Base-by-base conservation (phyloP, 2,888 invertebrate genomes). In the Mamestra brassicae region DNA sequence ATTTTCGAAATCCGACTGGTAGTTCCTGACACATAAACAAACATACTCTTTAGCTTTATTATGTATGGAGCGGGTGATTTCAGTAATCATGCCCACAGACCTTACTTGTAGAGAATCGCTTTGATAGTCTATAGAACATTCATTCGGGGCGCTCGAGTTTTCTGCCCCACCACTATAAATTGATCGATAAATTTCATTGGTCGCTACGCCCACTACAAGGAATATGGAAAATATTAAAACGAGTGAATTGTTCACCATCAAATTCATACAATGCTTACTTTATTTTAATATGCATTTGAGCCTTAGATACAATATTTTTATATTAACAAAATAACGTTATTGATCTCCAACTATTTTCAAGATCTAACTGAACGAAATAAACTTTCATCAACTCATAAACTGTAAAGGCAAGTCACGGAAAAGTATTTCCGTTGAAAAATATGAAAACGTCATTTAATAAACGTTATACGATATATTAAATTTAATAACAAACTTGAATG, bases 401-500 rank as follows among this genome's bases (percentile, higher is more conserved):
- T 61, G 64, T 63, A 71, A 72, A 74, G n/a, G 7, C 42, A 70
- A 74, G 47, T 58, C 36, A 45, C 34, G 34, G 47, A 42, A 45
- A 38, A 52, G 26, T n/a, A 50, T 63, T 69, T 66, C 58, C 45
- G 57, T 58, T 54, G 62, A 69, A 78, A 80, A 75, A 64, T 67
- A 71, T 55, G 42, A 61, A 67, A 75, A 81, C 58, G 15, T 61
- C 2, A 55, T 66, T 72, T 74, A 80, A 77, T 80, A 80, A 88
- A 85, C 75, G 76, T 80, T 86, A 69, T 80, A 84, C 57, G 80
- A 72, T 52, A 66, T 83, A 80, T 76, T 79, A 81, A 82, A 86
- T 83, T 87, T 86, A 71, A 87, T 86, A 80, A 63, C 79, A 74
- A 52, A 78, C 80, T 86, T 76, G 67, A 85, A 85, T 75, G 66